These are phyloP conservation scores for Reinhardtius hippoglossoides DNA, from an alignment of 2,113 vertebrate species.

Conservation along the genomic window DNA sequence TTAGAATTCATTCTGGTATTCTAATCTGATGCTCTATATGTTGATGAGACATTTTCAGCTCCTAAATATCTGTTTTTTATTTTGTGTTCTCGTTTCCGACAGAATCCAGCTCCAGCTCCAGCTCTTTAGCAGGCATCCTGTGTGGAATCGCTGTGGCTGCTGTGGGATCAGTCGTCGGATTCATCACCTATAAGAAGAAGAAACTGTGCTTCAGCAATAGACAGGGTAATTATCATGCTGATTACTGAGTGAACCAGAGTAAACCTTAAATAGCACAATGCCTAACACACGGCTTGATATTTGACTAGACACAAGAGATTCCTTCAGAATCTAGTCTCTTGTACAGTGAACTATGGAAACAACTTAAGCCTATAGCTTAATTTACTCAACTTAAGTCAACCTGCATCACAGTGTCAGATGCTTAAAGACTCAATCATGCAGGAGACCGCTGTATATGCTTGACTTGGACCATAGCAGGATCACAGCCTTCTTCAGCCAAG, in stretches of 20 bases:
- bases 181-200: constrained; percentile 91
- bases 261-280: neutral
- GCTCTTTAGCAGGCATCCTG: constrained; percentile 84
- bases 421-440: too few relatives aligned
- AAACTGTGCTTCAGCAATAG: constrained; percentile 90
- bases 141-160: constrained; percentile 81
- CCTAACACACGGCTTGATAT: neutral
- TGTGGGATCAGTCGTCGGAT: constrained; percentile 84
- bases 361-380: too few relatives aligned
- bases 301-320: neutral
- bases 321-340: too few relatives aligned
- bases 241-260: neutral
- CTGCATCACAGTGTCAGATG: too few relatives aligned
- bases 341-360: too few relatives aligned
- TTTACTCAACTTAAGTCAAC: too few relatives aligned
- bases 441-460: too few relatives aligned
- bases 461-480: too few relatives aligned
- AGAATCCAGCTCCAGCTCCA: constrained; percentile 51
- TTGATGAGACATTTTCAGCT: neutral
- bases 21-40: neutral
- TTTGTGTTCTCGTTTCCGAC: constrained; percentile 15
- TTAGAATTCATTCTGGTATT: neutral
- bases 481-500: too few relatives aligned
- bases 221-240: constrained; percentile 58
- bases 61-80: neutral